Evolutionary conservation across 2,888 invertebrate species (phyloP).

Genomic region (Ochropleura plecta): DNA sequence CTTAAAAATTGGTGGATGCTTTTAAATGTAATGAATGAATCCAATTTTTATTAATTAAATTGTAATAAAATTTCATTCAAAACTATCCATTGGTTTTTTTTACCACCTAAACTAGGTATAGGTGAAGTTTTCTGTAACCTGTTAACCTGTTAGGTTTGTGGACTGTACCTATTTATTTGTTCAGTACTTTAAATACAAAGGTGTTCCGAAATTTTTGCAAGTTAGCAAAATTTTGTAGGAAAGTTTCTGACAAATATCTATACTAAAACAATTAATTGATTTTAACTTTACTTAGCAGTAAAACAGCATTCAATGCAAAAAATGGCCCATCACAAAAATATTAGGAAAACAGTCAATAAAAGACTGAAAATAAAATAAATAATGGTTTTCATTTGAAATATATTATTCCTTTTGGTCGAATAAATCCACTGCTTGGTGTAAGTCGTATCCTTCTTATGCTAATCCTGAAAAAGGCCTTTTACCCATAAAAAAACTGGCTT

Average conservation of each 20-base stretch:
- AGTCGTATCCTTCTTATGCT: not conserved
- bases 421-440: slow-evolving; percentile 6
- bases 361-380: not conserved
- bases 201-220: not conserved
- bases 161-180: not conserved
- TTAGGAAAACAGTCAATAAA: not conserved
- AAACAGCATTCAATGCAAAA: too few species aligned
- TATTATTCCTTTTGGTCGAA: not conserved
- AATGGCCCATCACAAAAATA: not conserved
- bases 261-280: not conserved
- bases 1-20: too few species aligned
- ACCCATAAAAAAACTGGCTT: not conserved
- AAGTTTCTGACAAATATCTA: not conserved
- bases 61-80: too few species aligned
- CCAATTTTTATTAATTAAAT: too few species aligned
- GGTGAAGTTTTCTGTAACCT: too few species aligned
- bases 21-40: too few species aligned
- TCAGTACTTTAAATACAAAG: too few species aligned
- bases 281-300: not conserved
- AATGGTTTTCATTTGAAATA: not conserved
- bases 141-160: too few species aligned
- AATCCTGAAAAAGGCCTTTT: slow-evolving; percentile 1
- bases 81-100: too few species aligned
- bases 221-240: not conserved
- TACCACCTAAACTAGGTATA: too few species aligned